Evolutionary conservation across 2,797 vertebrate species (phyloP).

Genomic region (Caiman crocodilus): DNA sequence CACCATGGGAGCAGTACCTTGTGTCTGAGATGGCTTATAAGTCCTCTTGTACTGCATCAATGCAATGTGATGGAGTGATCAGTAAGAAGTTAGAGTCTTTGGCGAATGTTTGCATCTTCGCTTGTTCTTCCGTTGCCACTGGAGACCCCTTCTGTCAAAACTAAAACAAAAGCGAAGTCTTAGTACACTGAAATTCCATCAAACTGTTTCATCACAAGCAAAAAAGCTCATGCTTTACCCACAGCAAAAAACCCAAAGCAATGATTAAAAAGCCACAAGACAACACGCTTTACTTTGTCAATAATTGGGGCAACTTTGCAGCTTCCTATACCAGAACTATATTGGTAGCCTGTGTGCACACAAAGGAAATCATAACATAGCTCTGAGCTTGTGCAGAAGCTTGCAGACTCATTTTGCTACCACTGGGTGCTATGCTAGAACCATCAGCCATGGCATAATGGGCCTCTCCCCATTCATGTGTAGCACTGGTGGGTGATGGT

Average conservation of each 20-base stretch:
- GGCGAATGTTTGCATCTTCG: conserved; percentile 79
- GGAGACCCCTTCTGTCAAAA: conserved; percentile 73
- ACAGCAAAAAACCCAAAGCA: background rate
- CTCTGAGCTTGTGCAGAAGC: background rate
- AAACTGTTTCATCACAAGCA: background rate
- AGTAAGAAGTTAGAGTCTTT: conserved; percentile 83
- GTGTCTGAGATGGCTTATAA: background rate
- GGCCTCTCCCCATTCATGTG: background rate
- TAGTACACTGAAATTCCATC: background rate
- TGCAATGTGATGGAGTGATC: conserved; percentile 52
- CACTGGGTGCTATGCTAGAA: background rate
- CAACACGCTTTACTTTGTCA: rapidly evolving
- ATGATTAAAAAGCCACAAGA: background rate
- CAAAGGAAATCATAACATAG: background rate
- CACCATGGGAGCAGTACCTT: background rate
- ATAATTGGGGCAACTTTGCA: background rate
- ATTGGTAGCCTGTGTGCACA: too few relatives aligned
- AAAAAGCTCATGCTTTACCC: background rate
- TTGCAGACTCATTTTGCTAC: background rate
- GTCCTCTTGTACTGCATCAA: background rate
- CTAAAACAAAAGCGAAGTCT: conserved; percentile 66
- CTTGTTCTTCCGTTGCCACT: background rate
- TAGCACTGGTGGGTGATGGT: background rate
- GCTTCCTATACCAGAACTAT: background rate
- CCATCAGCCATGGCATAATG: background rate